Evolutionary conservation across 2,888 invertebrate genomes (phyloP), one percentile per base, ranked within the genome.

Genomic region (Tenodera sinensis): DNA sequence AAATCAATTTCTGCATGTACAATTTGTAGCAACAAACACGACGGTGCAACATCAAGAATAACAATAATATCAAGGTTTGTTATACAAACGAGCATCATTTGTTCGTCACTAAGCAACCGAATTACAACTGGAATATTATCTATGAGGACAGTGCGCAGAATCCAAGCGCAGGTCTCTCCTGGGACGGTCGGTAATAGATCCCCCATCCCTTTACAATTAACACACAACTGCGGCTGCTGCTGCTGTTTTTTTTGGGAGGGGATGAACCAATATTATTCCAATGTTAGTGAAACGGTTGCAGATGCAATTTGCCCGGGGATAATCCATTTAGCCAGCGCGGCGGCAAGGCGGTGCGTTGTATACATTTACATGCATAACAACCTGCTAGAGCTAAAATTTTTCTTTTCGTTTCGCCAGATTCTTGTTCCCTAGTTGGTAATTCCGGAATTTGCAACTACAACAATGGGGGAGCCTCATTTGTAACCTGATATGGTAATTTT

Each of bases 191-290:
- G 54, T 71, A 71, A 71, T 71, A 71, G 54, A 71, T 71, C 54
- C 54, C 54, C 54, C 54, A 25, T 71, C 54, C 54, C 54, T 71
- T 15, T 25, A 25, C 54, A 71, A 71, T 71, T 71, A 71, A 71
- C 54, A 71, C 54, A 71, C 54, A 71, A 71, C 54, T 71, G 54
- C 54, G 54, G 54, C 54, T 71, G 54, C 42, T 42, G 42, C 42
- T 42, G 42, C 42, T 71, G 54, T 71, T 71, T 71, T n/a, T 71
- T 71, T 71, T 15, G 54, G 54, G 54, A 71, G 54, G 85, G 54
- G 47, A 85, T 54, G 47, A 42, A 85, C 85, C 85, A 85, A 85
- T 85, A 85, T 85, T 85, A 85, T 85, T 85, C 85, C 54, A 85
- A n/a, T 85, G 85, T 85, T 47, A 85, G 14, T 85, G 85, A 85